Base-by-base conservation (phyloP, 2,888 invertebrate species). In the Andrena dorsata region DNA sequence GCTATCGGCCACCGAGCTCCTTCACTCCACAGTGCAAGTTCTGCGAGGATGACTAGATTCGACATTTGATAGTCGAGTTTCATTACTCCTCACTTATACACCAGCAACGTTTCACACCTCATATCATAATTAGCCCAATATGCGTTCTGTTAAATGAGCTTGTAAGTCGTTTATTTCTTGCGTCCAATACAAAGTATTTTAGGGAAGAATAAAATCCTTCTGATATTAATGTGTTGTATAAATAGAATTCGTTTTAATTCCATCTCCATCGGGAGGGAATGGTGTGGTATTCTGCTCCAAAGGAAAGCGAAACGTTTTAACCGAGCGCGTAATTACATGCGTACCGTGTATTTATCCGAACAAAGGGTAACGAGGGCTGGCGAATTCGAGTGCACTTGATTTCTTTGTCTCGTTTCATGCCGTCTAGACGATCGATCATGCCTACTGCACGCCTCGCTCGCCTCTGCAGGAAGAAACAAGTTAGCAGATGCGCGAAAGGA, bases 391-490 rank as follows among this genome's bases (percentile, higher is more conserved):
- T 69, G 69, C 77, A 76, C 82, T 83, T 82, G 72, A 82, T 76
- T 83, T 83, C 82, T 77, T 83, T 82, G 82, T 65, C 74, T 82
- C 82, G 70, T 82, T 83, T 83, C 72, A 64, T 69, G 60, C 82
- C 65, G 82, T 83, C 82, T 83, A 82, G 82, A 82, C 82, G 76
- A 81, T 82, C 82, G 82, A 82, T 82, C 75, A 53, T 75, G 20
- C 81, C 58, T 41, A 75, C 74, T 41, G 51, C 64, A n/a, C 64
- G 74, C 23, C 65, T 64, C 53, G 32, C 16, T 20, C 30, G 58
- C 16, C 65, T 58, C 53, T 35, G 41, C 80, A 53, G 49, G 47
- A 80, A 68, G 68, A 81, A 74, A 51, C 63, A 47, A 74, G 64
- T 73, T 51, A 41, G 53, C 61, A 8, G 51, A 32, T 60, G 32